Base-by-base conservation (phyloP, 2,888 invertebrate species). In the Cephus rjabovi region DNA sequence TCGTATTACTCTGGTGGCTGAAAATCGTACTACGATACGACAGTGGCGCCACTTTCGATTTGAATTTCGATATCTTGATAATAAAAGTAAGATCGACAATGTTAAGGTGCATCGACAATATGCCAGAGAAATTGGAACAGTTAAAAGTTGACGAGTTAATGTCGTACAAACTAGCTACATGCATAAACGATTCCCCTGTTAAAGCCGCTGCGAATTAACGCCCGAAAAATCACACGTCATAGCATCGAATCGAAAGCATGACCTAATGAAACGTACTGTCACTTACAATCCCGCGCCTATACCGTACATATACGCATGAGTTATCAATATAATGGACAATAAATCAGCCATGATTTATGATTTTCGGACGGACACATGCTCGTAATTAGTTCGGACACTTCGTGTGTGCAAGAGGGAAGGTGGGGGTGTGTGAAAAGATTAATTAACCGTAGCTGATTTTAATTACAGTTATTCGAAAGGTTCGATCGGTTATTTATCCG, bases 111-210 rank as follows among this genome's bases (percentile, higher is more conserved):
- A 76, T 78, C 78, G 74, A 76, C 77, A 70, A 79, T 79, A 69
- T 33, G 11, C 40, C 75, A 76, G 80, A 81, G 82, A 85, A 82
- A 80, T 83, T 83, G 81, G 82, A 85, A 85, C 75, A 73, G 78
- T 77, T 33, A 71, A 79, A 79, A 82, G 81, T 83, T 73, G 77
- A 77, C 81, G 77, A 83, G 82, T 84, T 79, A 85, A 79, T 81
- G 80, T 83, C 71, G 31, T 71, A 34, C 79, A 78, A 82, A 81
- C 79, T 84, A 86, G 81, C 78, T 80, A 80, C 87, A 87, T 86
- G 87, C 87, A 83, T 23, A 77, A 79, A 79, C 79, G 78, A 81
- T 80, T 81, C 78, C 81, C 84, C 81, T 74, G 77, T 77, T 80
- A 81, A 82, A 77, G 78, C 35, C 56, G 71, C 71, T 71, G 71